Evolutionary conservation across 2,888 invertebrate species (phyloP), one percentile per base, ranked within the genome.

Genomic region (Aethes cnicana): DNA sequence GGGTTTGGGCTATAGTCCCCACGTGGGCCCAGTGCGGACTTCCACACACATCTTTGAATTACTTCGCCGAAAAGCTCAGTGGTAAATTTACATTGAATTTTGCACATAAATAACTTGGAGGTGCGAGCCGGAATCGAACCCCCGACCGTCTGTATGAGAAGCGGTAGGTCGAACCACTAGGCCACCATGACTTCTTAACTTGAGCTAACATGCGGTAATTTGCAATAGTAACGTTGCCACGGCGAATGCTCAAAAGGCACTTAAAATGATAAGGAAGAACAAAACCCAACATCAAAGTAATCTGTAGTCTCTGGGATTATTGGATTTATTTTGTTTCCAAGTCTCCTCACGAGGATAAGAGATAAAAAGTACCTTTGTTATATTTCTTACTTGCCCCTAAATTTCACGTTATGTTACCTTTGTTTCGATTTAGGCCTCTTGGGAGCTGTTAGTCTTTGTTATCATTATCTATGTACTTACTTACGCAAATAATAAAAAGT

Each of bases 271-370:
- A 56, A 63, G 61, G 43, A 62, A 53, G 48, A 55, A 62, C 47
- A 61, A 64, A 63, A 53, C 58, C 54, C 63, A 52, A 72, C 67
- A 73, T 75, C 70, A 77, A 76, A 75, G 74, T 59, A 54, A 61
- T 61, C 63, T 53, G 53, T 37, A 58, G 62, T 59, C 59, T 58
- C 55, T 52, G 53, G 53, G 64, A 74, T 76, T 76, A 76, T 77
- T 73, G 68, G 73, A 76, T 50, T 55, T 53, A 46, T 52, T 53
- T 68, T 67, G 64, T 66, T 64, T 67, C 62, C 64, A 63, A 62
- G 62, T 53, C 63, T 64, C 54, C 59, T 61, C 63, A 58, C 48
- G 58, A 63, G 63, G 57, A 36, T 47, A 43, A 56, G 59, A 59
- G 63, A 69, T 69, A 66, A 72, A 68, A 69, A 67, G 62, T 59